Conservation (phyloP, 2,797 vertebrate genomes). For the Leontocebus nigricollis region DNA sequence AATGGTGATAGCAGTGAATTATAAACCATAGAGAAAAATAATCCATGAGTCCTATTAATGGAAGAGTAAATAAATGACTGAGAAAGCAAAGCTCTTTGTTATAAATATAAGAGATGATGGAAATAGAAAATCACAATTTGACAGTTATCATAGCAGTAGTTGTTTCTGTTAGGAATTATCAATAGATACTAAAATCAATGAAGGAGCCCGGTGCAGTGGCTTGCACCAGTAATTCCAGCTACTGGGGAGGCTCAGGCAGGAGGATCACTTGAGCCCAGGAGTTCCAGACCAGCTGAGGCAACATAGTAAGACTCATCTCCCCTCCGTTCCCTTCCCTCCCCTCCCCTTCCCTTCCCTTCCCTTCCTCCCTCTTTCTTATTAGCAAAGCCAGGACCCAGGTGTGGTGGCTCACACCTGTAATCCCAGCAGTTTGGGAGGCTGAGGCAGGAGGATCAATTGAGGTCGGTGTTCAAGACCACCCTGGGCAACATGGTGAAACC, state of each 20-base stretch:
- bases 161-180: neutral
- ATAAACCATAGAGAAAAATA: neutral
- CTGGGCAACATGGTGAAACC: no score
- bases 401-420: no score
- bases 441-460: no score
- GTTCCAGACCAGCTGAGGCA: neutral
- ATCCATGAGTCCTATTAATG: neutral
- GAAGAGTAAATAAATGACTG: neutral
- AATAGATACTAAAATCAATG: neutral
- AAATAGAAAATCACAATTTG: neutral
- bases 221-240: neutral
- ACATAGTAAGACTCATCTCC: no score
- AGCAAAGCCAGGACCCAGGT: no score
- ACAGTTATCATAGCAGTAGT: neutral
- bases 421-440: no score
- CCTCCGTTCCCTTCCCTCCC: no score
- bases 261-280: neutral
- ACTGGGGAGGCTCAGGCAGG: neutral
- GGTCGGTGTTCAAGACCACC: no score
- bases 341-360: rapidly evolving
- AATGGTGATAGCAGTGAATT: neutral
- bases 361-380: no score
- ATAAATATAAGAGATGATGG: neutral
- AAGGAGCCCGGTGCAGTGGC: neutral
- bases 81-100: neutral